Evolutionary conservation across 2,113 vertebrate species (phyloP).

Genomic region (Amphiprion ocellaris): DNA sequence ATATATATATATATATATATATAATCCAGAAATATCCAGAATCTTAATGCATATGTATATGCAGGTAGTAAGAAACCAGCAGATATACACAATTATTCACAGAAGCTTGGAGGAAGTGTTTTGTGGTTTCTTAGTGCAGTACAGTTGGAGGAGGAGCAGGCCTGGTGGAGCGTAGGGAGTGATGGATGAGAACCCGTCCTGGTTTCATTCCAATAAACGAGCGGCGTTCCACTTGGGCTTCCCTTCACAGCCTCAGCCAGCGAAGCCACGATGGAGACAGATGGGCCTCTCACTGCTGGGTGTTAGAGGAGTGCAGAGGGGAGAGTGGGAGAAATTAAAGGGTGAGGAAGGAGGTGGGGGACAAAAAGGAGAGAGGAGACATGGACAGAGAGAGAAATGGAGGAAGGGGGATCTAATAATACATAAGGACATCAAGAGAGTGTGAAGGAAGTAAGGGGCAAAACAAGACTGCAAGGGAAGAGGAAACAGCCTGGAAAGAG

Average conservation of each 20-base stretch:
- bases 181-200: constrained; percentile 80
- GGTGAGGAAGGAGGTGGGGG: constrained; percentile 27
- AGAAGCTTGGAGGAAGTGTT: constrained; percentile 45
- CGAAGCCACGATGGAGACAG: constrained; percentile 71
- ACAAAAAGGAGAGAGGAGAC: neutral
- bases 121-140: constrained; percentile 45
- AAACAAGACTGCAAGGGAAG: neutral
- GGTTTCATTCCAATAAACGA: constrained; percentile 84
- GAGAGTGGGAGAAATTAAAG: constrained; percentile 54
- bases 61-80: constrained; percentile 8
- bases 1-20: neutral
- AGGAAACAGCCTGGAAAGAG: neutral
- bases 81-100: constrained; percentile 26
- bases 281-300: constrained; percentile 70
- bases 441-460: constrained; percentile 5
- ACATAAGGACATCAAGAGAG: constrained; percentile 7
- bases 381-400: constrained; percentile 9
- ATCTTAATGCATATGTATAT: neutral
- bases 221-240: constrained; percentile 80
- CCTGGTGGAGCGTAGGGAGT: constrained; percentile 63
- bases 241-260: constrained; percentile 68
- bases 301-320: constrained; percentile 52
- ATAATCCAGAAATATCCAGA: constrained; percentile 8
- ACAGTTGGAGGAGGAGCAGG: constrained; percentile 60
- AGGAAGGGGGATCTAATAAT: neutral